A percentile compares a stretch with the other conserved stretches of the same genome.
Evolutionary conservation across 2,113 vertebrate genomes (phyloP).

Genomic region (Chlamydotis undulata): DNA sequence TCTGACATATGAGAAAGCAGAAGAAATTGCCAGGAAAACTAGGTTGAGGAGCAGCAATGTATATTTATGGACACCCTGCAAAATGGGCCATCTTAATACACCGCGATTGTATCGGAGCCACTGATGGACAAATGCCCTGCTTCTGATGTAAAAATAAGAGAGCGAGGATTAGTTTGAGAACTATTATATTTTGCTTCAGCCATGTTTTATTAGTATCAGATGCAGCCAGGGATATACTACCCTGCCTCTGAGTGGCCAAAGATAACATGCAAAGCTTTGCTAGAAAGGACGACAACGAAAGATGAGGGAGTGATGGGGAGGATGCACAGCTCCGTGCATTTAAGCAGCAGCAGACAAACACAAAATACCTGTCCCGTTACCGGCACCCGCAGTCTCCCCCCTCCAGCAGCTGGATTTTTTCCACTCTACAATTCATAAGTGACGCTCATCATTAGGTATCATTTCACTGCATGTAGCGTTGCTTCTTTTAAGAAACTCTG

Average conservation of each 20-base stretch:
- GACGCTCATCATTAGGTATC: background rate
- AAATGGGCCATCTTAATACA: background rate
- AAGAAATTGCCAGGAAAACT: conserved; percentile 34
- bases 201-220: background rate
- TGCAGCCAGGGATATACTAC: conserved; percentile 17
- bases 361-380: background rate
- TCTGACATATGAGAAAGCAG: conserved; percentile 31
- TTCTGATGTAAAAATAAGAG: conserved; percentile 37
- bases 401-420: conserved; percentile 1
- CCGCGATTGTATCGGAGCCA: background rate
- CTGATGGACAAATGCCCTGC: background rate
- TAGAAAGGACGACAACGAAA: background rate
- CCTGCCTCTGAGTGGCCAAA: conserved; percentile 11
- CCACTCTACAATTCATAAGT: background rate
- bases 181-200: conserved; percentile 6
- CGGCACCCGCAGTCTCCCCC: background rate
- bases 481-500: background rate
- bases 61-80: conserved; percentile 22
- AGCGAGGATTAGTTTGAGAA: background rate
- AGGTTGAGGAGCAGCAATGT: conserved; percentile 1
- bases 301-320: background rate
- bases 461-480: background rate
- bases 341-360: background rate
- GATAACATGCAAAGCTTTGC: conserved; percentile 25
- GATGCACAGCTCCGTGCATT: background rate